Evolutionary conservation across 2,113 vertebrate genomes (phyloP).

Genomic region (Scolopax mira): DNA sequence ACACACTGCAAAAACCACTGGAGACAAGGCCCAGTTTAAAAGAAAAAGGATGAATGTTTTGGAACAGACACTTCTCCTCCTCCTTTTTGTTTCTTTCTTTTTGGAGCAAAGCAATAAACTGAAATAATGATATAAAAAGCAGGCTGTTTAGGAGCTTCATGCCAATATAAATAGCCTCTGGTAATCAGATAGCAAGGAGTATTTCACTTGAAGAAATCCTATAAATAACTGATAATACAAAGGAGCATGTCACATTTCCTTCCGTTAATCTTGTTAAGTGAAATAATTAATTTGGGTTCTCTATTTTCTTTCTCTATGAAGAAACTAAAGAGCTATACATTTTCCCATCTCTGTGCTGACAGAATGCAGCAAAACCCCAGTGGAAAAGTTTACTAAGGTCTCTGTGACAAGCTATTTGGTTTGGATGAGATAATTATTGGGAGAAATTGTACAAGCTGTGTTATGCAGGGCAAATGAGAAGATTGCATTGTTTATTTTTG

Average conservation of each 20-base stretch:
- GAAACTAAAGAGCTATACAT: background rate
- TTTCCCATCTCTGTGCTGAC: background rate
- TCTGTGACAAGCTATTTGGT: background rate
- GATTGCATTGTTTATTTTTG: background rate
- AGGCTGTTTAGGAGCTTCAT: background rate
- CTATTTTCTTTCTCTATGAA: background rate
- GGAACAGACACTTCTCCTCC: background rate
- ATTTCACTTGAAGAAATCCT: background rate
- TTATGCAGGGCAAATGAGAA: background rate
- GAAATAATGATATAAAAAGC: background rate
- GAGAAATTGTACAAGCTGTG: background rate
- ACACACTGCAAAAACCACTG: background rate
- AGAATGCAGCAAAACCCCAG: background rate
- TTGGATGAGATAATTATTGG: constrained; percentile 14
- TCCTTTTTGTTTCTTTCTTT: background rate
- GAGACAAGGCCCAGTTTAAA: background rate
- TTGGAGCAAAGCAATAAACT: background rate
- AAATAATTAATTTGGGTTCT: background rate
- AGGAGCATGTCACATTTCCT: background rate
- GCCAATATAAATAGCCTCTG: background rate
- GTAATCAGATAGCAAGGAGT: background rate
- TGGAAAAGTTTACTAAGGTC: background rate
- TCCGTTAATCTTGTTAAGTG: constrained; percentile 1
- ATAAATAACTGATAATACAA: background rate
- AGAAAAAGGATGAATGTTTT: background rate